These are phyloP conservation scores for Campoletis raptor DNA, from an alignment of 2,888 invertebrate species.

Conservation along the genomic window DNA sequence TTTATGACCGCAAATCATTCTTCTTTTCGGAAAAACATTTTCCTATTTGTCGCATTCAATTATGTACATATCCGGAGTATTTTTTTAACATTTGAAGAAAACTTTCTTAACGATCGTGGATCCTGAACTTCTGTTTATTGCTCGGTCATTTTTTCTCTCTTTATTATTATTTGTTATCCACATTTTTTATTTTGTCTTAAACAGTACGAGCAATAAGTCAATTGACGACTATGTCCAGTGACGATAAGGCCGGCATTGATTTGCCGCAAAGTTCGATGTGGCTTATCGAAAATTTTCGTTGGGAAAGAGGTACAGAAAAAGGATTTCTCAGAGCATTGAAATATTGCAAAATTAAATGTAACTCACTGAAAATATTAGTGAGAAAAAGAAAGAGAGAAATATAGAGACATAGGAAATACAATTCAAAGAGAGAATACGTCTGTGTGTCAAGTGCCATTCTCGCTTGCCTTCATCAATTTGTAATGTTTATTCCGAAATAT, in stretches of 20 bases:
- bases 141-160: slow-evolving; percentile 48
- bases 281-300: slow-evolving; percentile 1
- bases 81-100: slow-evolving; percentile 56
- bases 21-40: neutral
- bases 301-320: neutral
- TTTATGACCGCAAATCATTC: neutral
- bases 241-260: slow-evolving; percentile 45
- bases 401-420: neutral
- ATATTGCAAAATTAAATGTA: slow-evolving; percentile 14
- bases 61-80: slow-evolving; percentile 66
- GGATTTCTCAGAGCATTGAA: neutral
- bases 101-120: slow-evolving; percentile 44
- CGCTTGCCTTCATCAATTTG: slow-evolving; percentile 56
- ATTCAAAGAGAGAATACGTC: slow-evolving; percentile 17
- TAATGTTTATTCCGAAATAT: slow-evolving; percentile 30
- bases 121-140: slow-evolving; percentile 50
- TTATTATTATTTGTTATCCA: slow-evolving; percentile 16
- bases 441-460: slow-evolving; percentile 56
- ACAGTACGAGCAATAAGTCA: slow-evolving; percentile 47
- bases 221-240: slow-evolving; percentile 53
- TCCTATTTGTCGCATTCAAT: slow-evolving; percentile 61
- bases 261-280: slow-evolving; percentile 1
- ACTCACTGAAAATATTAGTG: slow-evolving; percentile 11
- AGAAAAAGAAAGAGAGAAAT: neutral
- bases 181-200: slow-evolving; percentile 29